Conservation (phyloP, 2,888 invertebrate species). For the Scrobipalpa costella region DNA sequence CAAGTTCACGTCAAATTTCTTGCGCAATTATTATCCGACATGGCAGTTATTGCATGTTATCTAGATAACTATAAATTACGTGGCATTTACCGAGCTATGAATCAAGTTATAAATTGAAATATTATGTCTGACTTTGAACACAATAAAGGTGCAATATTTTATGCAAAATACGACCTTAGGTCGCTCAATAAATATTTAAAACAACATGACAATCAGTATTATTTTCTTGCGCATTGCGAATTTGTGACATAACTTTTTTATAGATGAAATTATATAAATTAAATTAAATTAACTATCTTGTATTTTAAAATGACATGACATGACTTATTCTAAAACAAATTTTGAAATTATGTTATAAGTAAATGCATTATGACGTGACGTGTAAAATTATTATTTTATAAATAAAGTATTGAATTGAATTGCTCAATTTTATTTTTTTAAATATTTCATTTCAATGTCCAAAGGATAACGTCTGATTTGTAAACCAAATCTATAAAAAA, state of each 20-base stretch:
- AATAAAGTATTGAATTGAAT: too few relatives aligned
- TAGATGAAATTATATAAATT: too few relatives aligned
- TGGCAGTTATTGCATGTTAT: slow-evolving; percentile 8
- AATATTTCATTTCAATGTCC: neutral
- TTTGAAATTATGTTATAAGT: too few relatives aligned
- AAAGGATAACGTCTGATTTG: neutral
- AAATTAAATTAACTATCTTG: too few relatives aligned
- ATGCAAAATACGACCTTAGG: neutral
- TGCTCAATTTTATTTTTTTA: neutral
- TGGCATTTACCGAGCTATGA: neutral
- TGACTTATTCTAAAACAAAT: too few relatives aligned
- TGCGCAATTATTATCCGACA: slow-evolving; percentile 5
- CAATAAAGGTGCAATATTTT: neutral
- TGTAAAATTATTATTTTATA: too few relatives aligned
- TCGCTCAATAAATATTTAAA: neutral
- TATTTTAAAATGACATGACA: too few relatives aligned
- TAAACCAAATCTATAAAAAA: neutral
- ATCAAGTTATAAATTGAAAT: neutral
- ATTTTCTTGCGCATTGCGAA: too few relatives aligned
- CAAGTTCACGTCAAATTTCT: slow-evolving; percentile 3
- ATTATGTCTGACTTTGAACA: neutral
- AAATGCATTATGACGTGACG: too few relatives aligned
- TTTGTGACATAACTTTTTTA: too few relatives aligned
- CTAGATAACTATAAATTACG: neutral
- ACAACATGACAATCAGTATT: neutral